Evolutionary conservation across 2,888 invertebrate genomes (phyloP), one percentile per base, ranked within the genome.

Genomic region (Lymantria dispar): DNA sequence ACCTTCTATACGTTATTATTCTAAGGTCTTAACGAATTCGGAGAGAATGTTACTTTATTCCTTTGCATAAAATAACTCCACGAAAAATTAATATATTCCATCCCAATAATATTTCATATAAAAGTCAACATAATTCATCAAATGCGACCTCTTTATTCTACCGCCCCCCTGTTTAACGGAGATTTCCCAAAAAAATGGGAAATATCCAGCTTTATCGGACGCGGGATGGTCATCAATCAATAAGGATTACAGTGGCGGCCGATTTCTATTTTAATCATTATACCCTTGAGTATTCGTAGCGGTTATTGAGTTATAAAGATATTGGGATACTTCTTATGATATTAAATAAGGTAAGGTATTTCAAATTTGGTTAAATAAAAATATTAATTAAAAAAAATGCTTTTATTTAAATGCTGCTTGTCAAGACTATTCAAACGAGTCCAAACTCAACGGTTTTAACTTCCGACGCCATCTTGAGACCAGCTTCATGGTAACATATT

Each of bases 171-270:
- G 64, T 65, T 72, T 64, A 56, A 52, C 56, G 50, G 60, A 67
- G 72, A 70, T 81, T 85, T 79, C 70, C 73, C 78, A 65, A 72
- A 79, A 83, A 83, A 87, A 82, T 76, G 76, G 76, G 76, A 80
- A 81, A 79, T 56, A 52, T 58, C 76, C 72, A 64, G 56, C 66
- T 76, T 74, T 74, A 80, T 80, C 55, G 60, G 60, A 62, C 72
- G 72, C 73, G 71, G 72, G 68, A 63, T 74, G 77, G 80, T 75
- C 83, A 90, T 89, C 90, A 80, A 90, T 90, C 89, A 89, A 78
- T 70, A 62, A 56, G 65, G 83, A 82, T 85, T 83, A 83, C 75
- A 60, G 64, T 71, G 63, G 67, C 64, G 64, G 60, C 57, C 72
- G 74, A 68, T 72, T 76, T 68, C 68, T 70, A 75, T 78, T 80